Conservation (phyloP, 2,888 invertebrate genomes). For the Diachrysia chrysitis region DNA sequence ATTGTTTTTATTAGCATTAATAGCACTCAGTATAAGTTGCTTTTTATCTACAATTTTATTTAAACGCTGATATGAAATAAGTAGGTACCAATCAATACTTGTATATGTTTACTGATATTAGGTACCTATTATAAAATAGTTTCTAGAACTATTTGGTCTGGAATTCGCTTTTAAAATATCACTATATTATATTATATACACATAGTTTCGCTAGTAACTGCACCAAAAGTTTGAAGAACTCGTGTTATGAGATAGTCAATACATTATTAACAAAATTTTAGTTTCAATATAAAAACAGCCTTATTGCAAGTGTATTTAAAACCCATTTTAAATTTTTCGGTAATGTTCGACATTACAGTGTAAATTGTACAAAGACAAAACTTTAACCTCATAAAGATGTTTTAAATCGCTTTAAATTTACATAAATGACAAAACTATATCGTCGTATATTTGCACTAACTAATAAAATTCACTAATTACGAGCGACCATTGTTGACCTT, state of each 20-base stretch:
- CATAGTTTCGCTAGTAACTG: not conserved
- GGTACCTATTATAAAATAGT: no score
- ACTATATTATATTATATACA: not conserved
- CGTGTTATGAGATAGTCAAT: not conserved
- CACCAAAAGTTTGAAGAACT: not conserved
- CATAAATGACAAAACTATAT: conserved; percentile 8
- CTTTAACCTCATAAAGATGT: not conserved
- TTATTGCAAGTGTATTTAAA: conserved; percentile 12
- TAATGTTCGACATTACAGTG: not conserved
- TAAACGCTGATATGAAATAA: not conserved
- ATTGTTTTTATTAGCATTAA: not conserved
- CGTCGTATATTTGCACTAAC: conserved; percentile 16
- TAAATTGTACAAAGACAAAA: not conserved
- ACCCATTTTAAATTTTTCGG: not conserved
- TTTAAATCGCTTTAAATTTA: not conserved
- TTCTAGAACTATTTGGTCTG: conserved; percentile 1
- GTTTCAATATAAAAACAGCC: not conserved
- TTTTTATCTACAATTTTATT: not conserved
- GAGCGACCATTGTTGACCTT: conserved; percentile 45
- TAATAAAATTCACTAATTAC: conserved; percentile 32
- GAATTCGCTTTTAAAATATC: conserved; percentile 3
- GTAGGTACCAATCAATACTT: not conserved
- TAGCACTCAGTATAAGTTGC: not conserved
- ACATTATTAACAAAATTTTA: not conserved
- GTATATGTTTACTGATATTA: not conserved